phyloP scores from a whole-genome alignment of 2,113 vertebrate genomes.

The Xyliphius kryptos region DNA sequence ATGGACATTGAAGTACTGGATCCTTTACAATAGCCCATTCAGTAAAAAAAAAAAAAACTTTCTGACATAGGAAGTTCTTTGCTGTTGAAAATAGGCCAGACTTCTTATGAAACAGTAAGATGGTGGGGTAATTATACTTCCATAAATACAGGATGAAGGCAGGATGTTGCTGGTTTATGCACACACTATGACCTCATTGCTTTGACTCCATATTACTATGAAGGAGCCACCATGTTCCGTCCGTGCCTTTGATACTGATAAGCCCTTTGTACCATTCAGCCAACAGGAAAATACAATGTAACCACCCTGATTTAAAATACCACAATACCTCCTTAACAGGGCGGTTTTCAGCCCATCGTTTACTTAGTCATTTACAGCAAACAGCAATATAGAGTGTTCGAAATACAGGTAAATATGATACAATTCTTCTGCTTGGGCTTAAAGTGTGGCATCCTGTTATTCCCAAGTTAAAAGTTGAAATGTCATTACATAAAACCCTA shows the following conservation, averaged over 20 bases:
- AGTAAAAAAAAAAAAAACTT: constrained; percentile 44
- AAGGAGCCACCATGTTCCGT: constrained; percentile 16
- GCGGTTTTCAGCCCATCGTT: too few species aligned
- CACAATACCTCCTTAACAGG: too few species aligned
- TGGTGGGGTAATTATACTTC: constrained; percentile 51
- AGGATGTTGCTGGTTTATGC: constrained; percentile 49
- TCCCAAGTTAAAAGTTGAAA: too few species aligned
- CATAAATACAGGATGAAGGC: constrained; percentile 55
- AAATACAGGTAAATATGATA: too few species aligned
- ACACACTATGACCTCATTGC: constrained; percentile 35
- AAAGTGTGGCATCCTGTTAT: too few species aligned
- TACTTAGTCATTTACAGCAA: too few species aligned
- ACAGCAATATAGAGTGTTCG: too few species aligned
- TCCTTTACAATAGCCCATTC: constrained; percentile 15
- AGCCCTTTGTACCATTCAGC: constrained; percentile 5
- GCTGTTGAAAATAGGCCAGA: constrained; percentile 49
- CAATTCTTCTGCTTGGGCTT: too few species aligned
- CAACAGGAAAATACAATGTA: too few species aligned
- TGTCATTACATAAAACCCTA: too few species aligned
- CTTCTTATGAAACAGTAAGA: constrained; percentile 56
- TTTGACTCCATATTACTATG: constrained; percentile 24
- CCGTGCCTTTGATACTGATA: constrained; percentile 29
- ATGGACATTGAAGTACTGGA: too few species aligned
- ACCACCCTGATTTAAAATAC: too few species aligned
- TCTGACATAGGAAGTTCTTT: constrained; percentile 54